These are phyloP conservation scores for Hermetia illucens DNA, from an alignment of 1,140 invertebrate species.

Conservation along the genomic window DNA sequence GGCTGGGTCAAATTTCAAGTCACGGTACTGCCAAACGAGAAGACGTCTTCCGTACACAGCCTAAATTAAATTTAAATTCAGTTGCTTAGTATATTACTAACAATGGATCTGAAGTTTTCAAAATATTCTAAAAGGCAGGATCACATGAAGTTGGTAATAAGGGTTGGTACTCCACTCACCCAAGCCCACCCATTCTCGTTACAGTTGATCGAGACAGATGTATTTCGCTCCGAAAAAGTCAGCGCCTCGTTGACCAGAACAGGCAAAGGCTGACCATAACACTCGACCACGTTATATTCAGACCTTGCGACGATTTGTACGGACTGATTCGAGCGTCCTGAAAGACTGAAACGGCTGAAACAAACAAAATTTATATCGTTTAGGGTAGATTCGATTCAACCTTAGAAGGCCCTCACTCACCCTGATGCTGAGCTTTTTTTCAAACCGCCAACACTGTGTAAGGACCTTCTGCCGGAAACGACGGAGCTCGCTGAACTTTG, in stretches of 20 bases:
- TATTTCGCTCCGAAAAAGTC: slow-evolving; percentile 51
- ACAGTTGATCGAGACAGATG: slow-evolving; percentile 46
- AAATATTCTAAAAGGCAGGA: too few species aligned
- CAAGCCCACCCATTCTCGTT: slow-evolving; percentile 53
- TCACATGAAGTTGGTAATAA: too few species aligned
- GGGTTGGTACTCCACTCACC: too few species aligned
- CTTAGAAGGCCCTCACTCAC: slow-evolving; percentile 11
- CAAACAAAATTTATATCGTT: too few species aligned
- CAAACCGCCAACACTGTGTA: neutral
- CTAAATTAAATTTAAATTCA: slow-evolving; percentile 35
- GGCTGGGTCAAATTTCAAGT: slow-evolving; percentile 12
- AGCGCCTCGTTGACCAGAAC: slow-evolving; percentile 78
- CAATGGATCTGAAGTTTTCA: too few species aligned
- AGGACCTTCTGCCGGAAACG: slow-evolving; percentile 4
- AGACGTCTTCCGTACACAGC: slow-evolving; percentile 72
- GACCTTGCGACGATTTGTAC: slow-evolving; percentile 56
- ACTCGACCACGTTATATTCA: slow-evolving; percentile 50
- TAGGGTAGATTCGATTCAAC: too few species aligned
- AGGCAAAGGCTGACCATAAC: slow-evolving; percentile 63
- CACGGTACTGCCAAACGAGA: slow-evolving; percentile 74
- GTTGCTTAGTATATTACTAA: too few species aligned
- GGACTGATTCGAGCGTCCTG: slow-evolving; percentile 45
- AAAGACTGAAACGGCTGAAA: slow-evolving; percentile 39
- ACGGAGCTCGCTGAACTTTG: slow-evolving; percentile 8
- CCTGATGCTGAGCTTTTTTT: slow-evolving; percentile 13